Evolutionary conservation across 2,113 vertebrate genomes (phyloP).

Genomic region (Phyllopteryx taeniolatus): DNA sequence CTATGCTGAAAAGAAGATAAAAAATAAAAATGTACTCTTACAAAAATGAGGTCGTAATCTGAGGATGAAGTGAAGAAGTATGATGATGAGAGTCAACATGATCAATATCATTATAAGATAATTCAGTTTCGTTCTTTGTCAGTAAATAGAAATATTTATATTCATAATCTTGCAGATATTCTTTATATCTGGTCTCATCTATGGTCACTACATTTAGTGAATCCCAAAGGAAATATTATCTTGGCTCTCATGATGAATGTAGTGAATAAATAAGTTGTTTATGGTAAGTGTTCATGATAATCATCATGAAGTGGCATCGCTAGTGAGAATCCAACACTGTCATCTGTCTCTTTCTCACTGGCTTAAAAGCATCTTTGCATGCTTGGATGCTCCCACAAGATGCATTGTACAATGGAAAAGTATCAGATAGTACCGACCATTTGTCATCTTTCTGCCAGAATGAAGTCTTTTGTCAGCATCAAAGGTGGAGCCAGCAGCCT

Average conservation of each 20-base stretch:
- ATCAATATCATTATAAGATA: too few relatives aligned
- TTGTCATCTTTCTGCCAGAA: conserved; percentile 43
- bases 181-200: neutral
- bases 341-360: conserved; percentile 3
- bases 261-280: neutral
- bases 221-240: neutral
- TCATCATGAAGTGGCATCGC: neutral
- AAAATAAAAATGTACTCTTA: too few relatives aligned
- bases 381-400: conserved; percentile 9
- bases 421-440: conserved; percentile 35
- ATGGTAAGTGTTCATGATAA: neutral
- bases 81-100: too few relatives aligned
- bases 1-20: neutral
- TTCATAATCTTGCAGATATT: neutral
- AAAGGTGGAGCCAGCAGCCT: conserved; percentile 46
- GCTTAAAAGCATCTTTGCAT: conserved; percentile 23
- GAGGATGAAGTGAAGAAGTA: too few relatives aligned
- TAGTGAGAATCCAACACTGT: neutral
- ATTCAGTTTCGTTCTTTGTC: too few relatives aligned
- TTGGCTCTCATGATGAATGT: neutral
- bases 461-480: conserved; percentile 42
- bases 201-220: neutral
- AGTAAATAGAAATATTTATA: too few relatives aligned
- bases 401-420: conserved; percentile 24
- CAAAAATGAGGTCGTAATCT: too few relatives aligned